Percentiles rank a stretch among this genome's conserved stretches.
Evolutionary conservation across 2,888 invertebrate genomes (phyloP).

Genomic region (Plutella xylostella): DNA sequence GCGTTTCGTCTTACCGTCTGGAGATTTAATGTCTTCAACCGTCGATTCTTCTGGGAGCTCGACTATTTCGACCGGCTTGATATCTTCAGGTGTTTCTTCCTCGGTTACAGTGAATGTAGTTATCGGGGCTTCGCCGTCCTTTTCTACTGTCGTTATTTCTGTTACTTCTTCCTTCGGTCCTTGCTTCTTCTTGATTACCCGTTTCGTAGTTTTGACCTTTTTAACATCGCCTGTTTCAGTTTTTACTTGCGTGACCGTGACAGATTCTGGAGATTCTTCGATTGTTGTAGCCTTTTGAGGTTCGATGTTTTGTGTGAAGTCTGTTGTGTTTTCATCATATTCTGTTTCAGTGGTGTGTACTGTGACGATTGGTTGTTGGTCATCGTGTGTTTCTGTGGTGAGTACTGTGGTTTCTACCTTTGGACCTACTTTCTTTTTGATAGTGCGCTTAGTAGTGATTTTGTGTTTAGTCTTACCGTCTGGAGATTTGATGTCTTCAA

Average conservation of each 20-base stretch:
- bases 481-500: constrained; percentile 30
- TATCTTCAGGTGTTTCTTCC: constrained; percentile 31
- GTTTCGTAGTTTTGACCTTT: constrained; percentile 32
- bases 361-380: constrained; percentile 20
- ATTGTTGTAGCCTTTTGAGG: constrained; percentile 20
- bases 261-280: constrained; percentile 34
- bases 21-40: constrained; percentile 24
- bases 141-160: constrained; percentile 27
- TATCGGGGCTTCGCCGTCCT: constrained; percentile 32
- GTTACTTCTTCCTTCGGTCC: constrained; percentile 27
- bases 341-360: constrained; percentile 17
- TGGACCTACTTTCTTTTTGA: constrained; percentile 27
- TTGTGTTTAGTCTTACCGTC: constrained; percentile 27
- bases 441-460: constrained; percentile 25
- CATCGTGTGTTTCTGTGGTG: constrained; percentile 26
- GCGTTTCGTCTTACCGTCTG: constrained; percentile 25
- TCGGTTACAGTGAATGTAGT: constrained; percentile 26
- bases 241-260: constrained; percentile 34
- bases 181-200: constrained; percentile 28
- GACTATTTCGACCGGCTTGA: not conserved
- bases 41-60: constrained; percentile 29
- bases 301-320: constrained; percentile 10
- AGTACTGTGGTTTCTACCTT: constrained; percentile 33
- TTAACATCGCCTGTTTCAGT: constrained; percentile 27
- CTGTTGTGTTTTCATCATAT: constrained; percentile 11